A percentile compares a stretch with the other conserved stretches of the same genome.
Evolutionary conservation across 2,113 vertebrate genomes (phyloP).

Genomic region (Genyomyrus donnyi): DNA sequence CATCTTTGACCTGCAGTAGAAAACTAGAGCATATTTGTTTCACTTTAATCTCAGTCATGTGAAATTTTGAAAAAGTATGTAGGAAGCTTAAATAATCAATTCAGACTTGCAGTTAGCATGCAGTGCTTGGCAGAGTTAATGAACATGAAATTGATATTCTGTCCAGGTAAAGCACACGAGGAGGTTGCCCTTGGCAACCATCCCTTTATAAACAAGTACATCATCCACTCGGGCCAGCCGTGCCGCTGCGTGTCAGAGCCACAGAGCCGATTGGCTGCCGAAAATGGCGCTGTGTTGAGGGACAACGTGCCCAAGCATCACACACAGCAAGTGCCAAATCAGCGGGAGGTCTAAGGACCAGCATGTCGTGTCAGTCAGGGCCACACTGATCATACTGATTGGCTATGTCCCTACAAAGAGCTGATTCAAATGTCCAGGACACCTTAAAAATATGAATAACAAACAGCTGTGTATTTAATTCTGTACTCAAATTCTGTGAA

Average conservation of each 20-base stretch:
- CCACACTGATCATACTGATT: not conserved
- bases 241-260: not conserved
- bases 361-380: not conserved
- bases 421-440: not conserved
- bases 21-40: not conserved
- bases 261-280: not conserved
- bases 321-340: not conserved
- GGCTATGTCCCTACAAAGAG: not conserved
- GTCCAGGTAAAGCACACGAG: not conserved
- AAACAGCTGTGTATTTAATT: not conserved
- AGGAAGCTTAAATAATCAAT: not conserved
- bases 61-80: not conserved
- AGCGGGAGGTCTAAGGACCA: not conserved
- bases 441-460: not conserved
- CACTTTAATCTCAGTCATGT: not conserved
- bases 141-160: not conserved
- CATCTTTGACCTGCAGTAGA: not conserved
- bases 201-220: not conserved
- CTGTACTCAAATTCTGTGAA: not conserved
- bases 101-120: not conserved
- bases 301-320: not conserved
- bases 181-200: not conserved
- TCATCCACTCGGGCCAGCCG: not conserved
- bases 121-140: not conserved
- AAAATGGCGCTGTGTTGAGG: not conserved